These are phyloP conservation scores for Ptyas mucosa DNA, from an alignment of 2,113 vertebrate genomes.

Conservation along the genomic window DNA sequence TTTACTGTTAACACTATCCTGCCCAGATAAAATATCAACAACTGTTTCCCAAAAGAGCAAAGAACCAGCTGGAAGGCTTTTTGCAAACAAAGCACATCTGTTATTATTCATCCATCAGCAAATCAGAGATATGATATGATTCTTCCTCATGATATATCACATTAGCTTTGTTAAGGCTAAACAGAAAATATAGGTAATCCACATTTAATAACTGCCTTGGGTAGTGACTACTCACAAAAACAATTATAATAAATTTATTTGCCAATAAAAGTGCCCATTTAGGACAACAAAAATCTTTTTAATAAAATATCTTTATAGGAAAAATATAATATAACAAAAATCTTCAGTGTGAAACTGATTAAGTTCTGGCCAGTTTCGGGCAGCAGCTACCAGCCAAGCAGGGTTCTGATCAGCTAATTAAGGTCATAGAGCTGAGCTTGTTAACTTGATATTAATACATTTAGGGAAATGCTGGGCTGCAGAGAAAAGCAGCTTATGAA, in stretches of 20 bases:
- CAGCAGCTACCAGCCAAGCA: neutral
- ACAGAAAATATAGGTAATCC: neutral
- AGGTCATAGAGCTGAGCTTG: neutral
- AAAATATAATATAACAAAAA: neutral
- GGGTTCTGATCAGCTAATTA: neutral
- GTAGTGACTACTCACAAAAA: neutral
- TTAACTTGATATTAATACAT: neutral
- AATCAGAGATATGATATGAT: rapidly evolving
- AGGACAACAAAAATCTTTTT: neutral
- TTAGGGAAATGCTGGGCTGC: neutral
- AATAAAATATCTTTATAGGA: neutral
- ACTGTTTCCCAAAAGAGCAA: conserved; percentile 26
- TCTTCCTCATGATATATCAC: neutral
- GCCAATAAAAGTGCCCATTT: neutral
- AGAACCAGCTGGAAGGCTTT: conserved; percentile 9
- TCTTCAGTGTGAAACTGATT: neutral
- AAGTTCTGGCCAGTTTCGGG: neutral
- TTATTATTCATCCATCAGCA: too few relatives aligned
- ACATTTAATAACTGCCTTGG: neutral
- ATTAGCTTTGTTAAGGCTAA: neutral
- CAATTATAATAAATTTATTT: neutral
- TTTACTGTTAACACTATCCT: conserved; percentile 16
- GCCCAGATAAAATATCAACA: neutral
- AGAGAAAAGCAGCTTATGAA: neutral
- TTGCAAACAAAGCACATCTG: neutral